Percentiles rank a stretch among this genome's conserved stretches.
Evolutionary conservation across 2,797 vertebrate genomes (phyloP).

Genomic region (Girardinus metallicus): DNA sequence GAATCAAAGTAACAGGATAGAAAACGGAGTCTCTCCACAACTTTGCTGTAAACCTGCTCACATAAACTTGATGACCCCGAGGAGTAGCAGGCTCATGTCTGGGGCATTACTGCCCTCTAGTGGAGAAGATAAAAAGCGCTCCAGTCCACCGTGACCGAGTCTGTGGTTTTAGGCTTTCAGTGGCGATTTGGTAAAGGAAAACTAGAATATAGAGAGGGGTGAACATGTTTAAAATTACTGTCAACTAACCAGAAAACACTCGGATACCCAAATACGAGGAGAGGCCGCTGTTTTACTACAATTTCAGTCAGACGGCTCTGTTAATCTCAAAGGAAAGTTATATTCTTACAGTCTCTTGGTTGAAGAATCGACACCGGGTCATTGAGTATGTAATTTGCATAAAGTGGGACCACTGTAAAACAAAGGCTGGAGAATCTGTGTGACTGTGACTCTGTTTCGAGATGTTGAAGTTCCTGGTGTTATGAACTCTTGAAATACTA

Average conservation of each 20-base stretch:
- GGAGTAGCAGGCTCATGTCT: slow-evolving; percentile 24
- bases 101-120: slow-evolving; percentile 75
- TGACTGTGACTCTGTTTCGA: not conserved
- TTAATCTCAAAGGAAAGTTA: not conserved
- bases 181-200: not conserved
- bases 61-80: slow-evolving; percentile 64
- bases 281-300: not conserved
- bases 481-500: not conserved
- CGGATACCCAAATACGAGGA: not conserved
- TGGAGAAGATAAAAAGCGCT: slow-evolving; percentile 47
- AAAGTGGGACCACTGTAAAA: not conserved
- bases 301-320: not conserved
- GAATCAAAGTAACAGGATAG: slow-evolving; percentile 7
- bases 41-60: slow-evolving; percentile 40
- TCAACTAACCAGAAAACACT: not conserved
- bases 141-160: not conserved
- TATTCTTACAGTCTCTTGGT: not conserved
- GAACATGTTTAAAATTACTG: not conserved
- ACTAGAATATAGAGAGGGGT: not conserved
- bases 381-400: not conserved
- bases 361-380: not conserved
- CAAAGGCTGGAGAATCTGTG: not conserved
- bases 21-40: slow-evolving; percentile 33
- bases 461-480: not conserved
- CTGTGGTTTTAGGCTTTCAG: not conserved